Conservation (phyloP, 2,888 invertebrate genomes). For the Scaptodrosophila latifasciaeformis region DNA sequence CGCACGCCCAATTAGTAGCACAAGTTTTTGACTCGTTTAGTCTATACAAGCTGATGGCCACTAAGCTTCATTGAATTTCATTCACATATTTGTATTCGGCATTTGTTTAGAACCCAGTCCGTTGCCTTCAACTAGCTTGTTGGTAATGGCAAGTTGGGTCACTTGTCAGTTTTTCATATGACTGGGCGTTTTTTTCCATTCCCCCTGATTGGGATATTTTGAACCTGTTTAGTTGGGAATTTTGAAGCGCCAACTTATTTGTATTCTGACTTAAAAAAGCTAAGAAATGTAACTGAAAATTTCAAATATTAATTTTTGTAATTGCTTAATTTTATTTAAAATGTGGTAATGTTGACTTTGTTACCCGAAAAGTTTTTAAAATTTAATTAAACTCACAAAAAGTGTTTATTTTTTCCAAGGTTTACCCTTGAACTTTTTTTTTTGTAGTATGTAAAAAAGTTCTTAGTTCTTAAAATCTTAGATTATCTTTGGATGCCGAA, state of each 20-base stretch:
- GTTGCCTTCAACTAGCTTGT: neutral
- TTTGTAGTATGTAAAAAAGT: too few species aligned
- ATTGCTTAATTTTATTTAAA: too few species aligned
- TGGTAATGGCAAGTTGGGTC: neutral
- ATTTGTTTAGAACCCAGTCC: conserved; percentile 32
- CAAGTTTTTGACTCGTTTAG: conserved; percentile 60
- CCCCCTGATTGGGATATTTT: neutral
- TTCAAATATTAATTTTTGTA: too few species aligned
- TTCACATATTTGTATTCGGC: conserved; percentile 64
- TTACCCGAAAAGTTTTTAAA: too few species aligned
- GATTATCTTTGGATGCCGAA: too few species aligned
- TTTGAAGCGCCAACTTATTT: neutral
- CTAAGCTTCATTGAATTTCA: conserved; percentile 64
- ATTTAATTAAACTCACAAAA: too few species aligned
- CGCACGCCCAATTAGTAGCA: conserved; percentile 66
- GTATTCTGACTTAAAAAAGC: too few species aligned
- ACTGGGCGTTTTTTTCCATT: conserved; percentile 29
- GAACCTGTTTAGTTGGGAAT: conserved; percentile 1
- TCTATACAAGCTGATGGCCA: conserved; percentile 45
- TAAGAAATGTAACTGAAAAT: too few species aligned
- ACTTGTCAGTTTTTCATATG: conserved; percentile 30
- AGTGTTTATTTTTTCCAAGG: too few species aligned
- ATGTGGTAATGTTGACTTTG: too few species aligned
- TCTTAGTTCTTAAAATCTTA: too few species aligned
- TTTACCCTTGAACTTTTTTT: too few species aligned